Evolutionary conservation across 2,888 invertebrate genomes (phyloP), one percentile per base, ranked within the genome.

Genomic region (Phrixothrix hirtus): DNA sequence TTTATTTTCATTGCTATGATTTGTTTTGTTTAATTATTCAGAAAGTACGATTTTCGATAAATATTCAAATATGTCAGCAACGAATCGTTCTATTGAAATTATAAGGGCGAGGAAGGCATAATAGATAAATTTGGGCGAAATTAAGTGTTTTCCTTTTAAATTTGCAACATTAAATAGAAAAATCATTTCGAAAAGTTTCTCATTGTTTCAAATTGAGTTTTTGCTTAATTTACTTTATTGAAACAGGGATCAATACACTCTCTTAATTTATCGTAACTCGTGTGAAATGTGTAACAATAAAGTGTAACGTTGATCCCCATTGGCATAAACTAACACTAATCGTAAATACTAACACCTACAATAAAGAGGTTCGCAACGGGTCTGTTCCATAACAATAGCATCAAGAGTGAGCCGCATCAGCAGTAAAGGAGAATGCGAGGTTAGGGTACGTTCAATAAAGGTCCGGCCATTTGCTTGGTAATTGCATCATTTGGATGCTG

Each of bases 401-500:
- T 60, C 62, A 61, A 58, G 60, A 62, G 63, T 61, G 55, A 51
- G 58, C 61, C 52, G 61, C 63, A 58, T 57, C 61, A 62, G 64
- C 61, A 58, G 57, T 53, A 57, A 59, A 60, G 55, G 60, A 48
- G 56, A 51, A 50, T 48, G 54, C 54, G 55, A 59, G 60, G 55
- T 55, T 59, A 57, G 55, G 58, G 57, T 58, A 56, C 57, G 57
- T 62, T 60, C 62, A 65, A 66, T 66, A 65, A 64, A 66, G 61
- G 62, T 62, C 60, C 61, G 62, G 63, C 71, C 71, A 71, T 73
- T 74, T 72, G 67, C 67, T 64, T 69, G 67, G 74, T 75, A 75
- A 76, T 76, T 73, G 73, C 69, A 69, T 73, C 73, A 75, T 76
- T 76, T 71, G 73, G 73, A 75, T 76, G 74, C 76, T 74, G 73